Evolutionary conservation across 2,888 invertebrate genomes (phyloP).

Genomic region (Cremastinae sp.): DNA sequence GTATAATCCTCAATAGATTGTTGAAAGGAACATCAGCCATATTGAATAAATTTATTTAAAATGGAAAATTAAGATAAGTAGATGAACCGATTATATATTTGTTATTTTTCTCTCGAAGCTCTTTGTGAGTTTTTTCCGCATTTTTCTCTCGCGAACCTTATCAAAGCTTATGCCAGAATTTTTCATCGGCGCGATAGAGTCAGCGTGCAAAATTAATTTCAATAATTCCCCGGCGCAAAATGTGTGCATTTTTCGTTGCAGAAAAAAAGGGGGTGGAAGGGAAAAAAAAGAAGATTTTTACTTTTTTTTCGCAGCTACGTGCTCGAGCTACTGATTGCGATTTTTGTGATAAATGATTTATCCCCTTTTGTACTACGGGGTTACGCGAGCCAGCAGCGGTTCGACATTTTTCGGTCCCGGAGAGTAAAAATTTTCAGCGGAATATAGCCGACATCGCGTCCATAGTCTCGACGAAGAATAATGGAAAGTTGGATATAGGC

Average conservation of each 20-base stretch:
- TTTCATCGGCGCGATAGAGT: slow-evolving; percentile 5
- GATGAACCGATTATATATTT: background rate
- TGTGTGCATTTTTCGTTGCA: slow-evolving; percentile 32
- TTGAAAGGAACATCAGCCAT: too few relatives aligned
- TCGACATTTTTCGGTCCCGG: slow-evolving; percentile 49
- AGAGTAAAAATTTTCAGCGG: slow-evolving; percentile 42
- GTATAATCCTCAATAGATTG: background rate
- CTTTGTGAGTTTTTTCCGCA: background rate
- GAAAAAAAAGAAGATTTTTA: slow-evolving; percentile 17
- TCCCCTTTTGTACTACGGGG: slow-evolving; percentile 46
- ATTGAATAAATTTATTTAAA: too few relatives aligned
- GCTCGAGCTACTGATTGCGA: slow-evolving; percentile 45
- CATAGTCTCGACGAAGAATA: slow-evolving; percentile 54
- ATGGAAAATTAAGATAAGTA: too few relatives aligned
- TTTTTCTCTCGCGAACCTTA: slow-evolving; percentile 3
- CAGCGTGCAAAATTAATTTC: slow-evolving; percentile 26
- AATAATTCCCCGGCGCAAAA: slow-evolving; percentile 30
- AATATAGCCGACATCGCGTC: slow-evolving; percentile 19
- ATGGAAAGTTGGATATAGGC: slow-evolving; percentile 52
- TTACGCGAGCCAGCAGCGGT: slow-evolving; percentile 7
- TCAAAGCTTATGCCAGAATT: background rate
- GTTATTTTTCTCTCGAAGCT: background rate
- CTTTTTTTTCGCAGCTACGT: slow-evolving; percentile 18
- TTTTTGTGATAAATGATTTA: slow-evolving; percentile 58
- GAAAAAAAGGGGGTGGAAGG: slow-evolving; percentile 29